Base-by-base conservation (phyloP, 2,888 invertebrate genomes). In the Sylvicola fuscatus region DNA sequence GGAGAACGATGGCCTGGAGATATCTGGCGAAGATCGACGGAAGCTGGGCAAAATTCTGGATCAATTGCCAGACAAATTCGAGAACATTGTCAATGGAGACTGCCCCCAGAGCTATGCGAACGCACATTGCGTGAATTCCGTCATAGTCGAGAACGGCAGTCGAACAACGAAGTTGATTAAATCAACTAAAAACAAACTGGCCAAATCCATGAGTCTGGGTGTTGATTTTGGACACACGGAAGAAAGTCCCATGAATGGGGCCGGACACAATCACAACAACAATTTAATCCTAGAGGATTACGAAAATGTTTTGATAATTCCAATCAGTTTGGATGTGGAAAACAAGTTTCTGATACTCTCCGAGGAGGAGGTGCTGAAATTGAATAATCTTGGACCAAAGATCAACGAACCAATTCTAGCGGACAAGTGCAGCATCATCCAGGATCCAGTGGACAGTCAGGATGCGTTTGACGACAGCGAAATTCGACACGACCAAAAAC, bases 271-370 rank as follows among this genome's bases (percentile, higher is more conserved):
- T 14, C 41, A 46, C 14, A 56, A 54, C 34, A 49, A 48, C 27
- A 45, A 46, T 28, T 16, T 30, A 27, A 32, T 28, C 33, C 6
- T 41, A 28, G 43, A 43, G 21, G 53, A 47, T 27, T 48, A 51
- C 14, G 64, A 65, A 39, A 60, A 62, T 3, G 75, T 82, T n/a
- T 56, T 82, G 14, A 69, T 81, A 29, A 72, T 83, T 46, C 71
- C 75, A 14, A 65, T 82, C 36, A 66, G 64, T 12, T 61, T 63
- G 36, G 63, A 58, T 14, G 58, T 61, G 16, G 65, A 64, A 27
- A 72, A 72, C 43, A 71, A 69, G 43, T 64, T 77, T 12, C 77
- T 76, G 16, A 64, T 75, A 44, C 51, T 74, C 8, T 65, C 72
- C 4, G 77, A 78, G 52, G 68, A 71, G 39, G 73, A 74, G 54